Evolutionary conservation across 2,888 invertebrate species (phyloP), one percentile per base, ranked within the genome.

Genomic region (Notodonta dromedarius): DNA sequence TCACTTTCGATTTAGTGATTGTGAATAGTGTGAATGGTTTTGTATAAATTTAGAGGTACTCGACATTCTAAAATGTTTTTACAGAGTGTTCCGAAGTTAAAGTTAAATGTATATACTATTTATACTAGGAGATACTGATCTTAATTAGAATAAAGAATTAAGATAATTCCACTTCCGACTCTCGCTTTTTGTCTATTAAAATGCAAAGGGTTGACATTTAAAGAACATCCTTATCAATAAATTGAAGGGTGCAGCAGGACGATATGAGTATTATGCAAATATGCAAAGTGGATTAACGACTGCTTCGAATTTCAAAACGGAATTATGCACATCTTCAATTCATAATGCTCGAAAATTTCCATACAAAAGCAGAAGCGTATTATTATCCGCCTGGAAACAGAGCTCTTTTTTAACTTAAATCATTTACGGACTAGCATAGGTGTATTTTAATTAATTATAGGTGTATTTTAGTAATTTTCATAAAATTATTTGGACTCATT

Each of bases 1-100:
- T 73, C 70, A 62, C 62, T 59, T 72, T 69, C 53, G 65, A 8
- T 74, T 73, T 73, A 75, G 69, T 69, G 65, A 64, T 66, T 68
- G 60, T 63, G 40, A 58, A 62, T 55, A 56, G n/a, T 24, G 24
- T 24, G 24, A 24, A 24, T 24, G 24, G 24, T 24, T 24, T 24
- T 24, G 24, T 24, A 24, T 24, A 24, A 24, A 24, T 24, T 24
- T 24, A 24, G 24, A 24, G 24, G 24, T 24, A 24, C 24, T 24
- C 1, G 24, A 24, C 24, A 24, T 24, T 24, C 24, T 24, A 24
- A 24, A 24, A 24, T 24, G 24, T 24, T 24, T 24, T 24, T 24
- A 24, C 24, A 24, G 24, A 24, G 24, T 24, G 24, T 24, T 24
- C 24, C 24, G 2, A 24, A 24, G 24, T 24, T 24, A 24, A 24